A percentile compares a stretch with the other conserved stretches of the same genome.
Evolutionary conservation across 2,888 invertebrate species (phyloP).

Genomic region (Subacronicta megacephala): DNA sequence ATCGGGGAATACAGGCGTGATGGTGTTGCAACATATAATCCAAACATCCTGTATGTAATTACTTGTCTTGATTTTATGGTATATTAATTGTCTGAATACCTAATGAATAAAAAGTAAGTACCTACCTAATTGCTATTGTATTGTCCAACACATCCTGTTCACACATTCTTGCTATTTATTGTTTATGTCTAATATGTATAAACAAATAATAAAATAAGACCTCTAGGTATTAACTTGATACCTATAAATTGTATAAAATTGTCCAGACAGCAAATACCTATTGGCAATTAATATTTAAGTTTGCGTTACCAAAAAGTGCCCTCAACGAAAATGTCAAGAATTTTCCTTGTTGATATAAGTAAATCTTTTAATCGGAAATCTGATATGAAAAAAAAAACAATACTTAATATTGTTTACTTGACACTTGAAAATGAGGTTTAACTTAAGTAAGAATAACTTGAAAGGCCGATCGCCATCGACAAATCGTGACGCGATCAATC

Average conservation of each 20-base stretch:
- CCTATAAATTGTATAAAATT: too few species aligned
- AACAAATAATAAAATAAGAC: not conserved
- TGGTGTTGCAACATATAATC: too few species aligned
- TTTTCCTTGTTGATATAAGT: slow-evolving; percentile 22
- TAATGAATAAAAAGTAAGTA: not conserved
- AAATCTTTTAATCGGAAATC: slow-evolving; percentile 26
- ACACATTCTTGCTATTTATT: not conserved
- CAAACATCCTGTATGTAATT: not conserved
- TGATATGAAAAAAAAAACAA: slow-evolving; percentile 18
- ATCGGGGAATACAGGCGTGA: too few species aligned
- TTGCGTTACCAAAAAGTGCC: not conserved
- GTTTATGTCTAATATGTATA: slow-evolving; percentile 3
- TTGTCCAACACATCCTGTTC: slow-evolving; percentile 11
- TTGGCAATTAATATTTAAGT: too few species aligned
- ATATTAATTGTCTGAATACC: not conserved
- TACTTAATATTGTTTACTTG: slow-evolving; percentile 27
- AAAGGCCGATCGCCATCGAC: slow-evolving; percentile 17
- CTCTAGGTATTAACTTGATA: too few species aligned
- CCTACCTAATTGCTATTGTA: slow-evolving; percentile 5
- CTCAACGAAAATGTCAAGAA: not conserved
- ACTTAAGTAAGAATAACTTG: slow-evolving; percentile 31
- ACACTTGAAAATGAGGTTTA: slow-evolving; percentile 22
- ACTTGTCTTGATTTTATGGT: not conserved
- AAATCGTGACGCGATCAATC: slow-evolving; percentile 14
- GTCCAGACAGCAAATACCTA: too few species aligned